phyloP scores from a whole-genome alignment of 2,888 invertebrate species.

The Anagyrus pseudococci region DNA sequence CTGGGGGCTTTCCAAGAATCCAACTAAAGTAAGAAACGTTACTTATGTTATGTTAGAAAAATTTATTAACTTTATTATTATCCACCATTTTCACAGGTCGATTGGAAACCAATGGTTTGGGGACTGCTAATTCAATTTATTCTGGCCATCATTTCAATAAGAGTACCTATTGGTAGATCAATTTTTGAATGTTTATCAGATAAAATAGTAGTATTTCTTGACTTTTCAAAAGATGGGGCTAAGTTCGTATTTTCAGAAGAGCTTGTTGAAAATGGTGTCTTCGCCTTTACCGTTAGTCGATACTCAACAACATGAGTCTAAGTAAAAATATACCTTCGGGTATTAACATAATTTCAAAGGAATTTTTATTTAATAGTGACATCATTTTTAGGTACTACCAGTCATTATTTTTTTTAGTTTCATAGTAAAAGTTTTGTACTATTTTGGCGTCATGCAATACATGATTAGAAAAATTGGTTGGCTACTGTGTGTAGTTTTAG shows the following conservation, averaged over 20 bases:
- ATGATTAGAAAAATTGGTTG: constrained; percentile 81
- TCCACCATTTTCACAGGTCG: constrained; percentile 63
- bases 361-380: constrained; percentile 6
- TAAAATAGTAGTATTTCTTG: constrained; percentile 78
- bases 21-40: constrained; percentile 62
- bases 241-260: constrained; percentile 82
- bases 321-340: neutral
- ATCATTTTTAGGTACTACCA: constrained; percentile 72
- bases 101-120: constrained; percentile 80
- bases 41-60: constrained; percentile 16
- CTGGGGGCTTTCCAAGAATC: constrained; percentile 69
- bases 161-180: constrained; percentile 79
- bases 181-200: constrained; percentile 74
- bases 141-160: constrained; percentile 82
- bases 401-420: constrained; percentile 94
- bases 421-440: constrained; percentile 86
- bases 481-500: constrained; percentile 73
- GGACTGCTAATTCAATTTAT: constrained; percentile 84
- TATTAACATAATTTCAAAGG: no score
- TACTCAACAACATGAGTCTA: neutral
- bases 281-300: constrained; percentile 82
- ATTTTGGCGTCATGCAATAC: constrained; percentile 86
- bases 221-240: constrained; percentile 80
- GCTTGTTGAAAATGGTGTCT: constrained; percentile 70
- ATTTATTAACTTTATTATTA: neutral